These are phyloP conservation scores for Araneus ventricosus DNA, from an alignment of 1,140 invertebrate genomes.

Conservation along the genomic window DNA sequence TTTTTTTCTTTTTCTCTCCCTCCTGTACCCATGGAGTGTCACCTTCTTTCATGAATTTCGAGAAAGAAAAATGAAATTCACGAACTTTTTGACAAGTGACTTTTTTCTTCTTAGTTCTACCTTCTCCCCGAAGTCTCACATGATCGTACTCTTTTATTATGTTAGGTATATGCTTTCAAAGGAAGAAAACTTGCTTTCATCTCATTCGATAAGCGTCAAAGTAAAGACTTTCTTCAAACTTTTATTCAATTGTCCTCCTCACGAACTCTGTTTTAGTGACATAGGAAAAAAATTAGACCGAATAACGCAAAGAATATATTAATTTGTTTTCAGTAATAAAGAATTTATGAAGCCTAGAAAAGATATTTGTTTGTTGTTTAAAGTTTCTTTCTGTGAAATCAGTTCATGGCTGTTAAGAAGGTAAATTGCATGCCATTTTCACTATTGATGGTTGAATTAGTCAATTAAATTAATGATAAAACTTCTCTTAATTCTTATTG, in stretches of 20 bases:
- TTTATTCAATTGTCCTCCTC: neutral
- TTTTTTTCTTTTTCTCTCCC: neutral
- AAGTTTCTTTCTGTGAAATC: too few species aligned
- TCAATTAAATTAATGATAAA: too few species aligned
- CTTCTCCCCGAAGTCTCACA: neutral
- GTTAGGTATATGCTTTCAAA: neutral
- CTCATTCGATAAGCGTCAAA: constrained; percentile 11
- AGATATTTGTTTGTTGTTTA: too few species aligned
- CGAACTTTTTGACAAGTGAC: neutral
- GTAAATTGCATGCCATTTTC: too few species aligned
- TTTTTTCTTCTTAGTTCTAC: neutral
- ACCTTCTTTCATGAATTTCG: constrained; percentile 25
- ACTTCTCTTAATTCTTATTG: too few species aligned
- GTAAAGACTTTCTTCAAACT: neutral
- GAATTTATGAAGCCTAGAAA: too few species aligned
- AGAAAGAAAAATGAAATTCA: constrained; percentile 35
- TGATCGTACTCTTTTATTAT: neutral
- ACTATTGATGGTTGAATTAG: too few species aligned
- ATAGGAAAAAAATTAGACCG: neutral
- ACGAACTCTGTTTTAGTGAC: neutral
- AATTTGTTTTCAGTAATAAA: too few species aligned
- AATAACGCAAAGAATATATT: too few species aligned
- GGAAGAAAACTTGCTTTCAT: neutral
- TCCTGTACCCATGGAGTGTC: neutral
- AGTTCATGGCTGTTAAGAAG: too few species aligned